Evolutionary conservation across 2,113 vertebrate species (phyloP).

Genomic region (Noturus placidus): DNA sequence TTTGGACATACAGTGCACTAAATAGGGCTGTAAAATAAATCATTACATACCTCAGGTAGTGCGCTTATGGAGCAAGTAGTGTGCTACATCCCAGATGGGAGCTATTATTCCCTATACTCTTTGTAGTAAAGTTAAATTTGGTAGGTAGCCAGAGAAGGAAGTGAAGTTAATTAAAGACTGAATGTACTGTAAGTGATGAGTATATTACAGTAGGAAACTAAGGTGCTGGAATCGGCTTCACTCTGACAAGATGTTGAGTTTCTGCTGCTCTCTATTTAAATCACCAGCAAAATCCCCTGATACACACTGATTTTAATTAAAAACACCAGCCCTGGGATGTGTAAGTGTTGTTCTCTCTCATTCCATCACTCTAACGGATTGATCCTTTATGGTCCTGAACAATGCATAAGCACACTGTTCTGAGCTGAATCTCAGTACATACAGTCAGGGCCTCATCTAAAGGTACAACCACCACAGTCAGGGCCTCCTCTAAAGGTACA

Average conservation of each 20-base stretch:
- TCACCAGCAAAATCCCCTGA: conserved; percentile 55
- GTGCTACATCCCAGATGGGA: not conserved
- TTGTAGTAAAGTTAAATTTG: not conserved
- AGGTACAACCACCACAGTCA: no score
- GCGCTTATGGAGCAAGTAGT: not conserved
- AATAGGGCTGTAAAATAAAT: not conserved
- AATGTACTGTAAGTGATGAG: not conserved
- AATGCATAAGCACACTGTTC: not conserved
- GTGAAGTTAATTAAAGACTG: conserved; percentile 3
- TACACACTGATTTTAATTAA: conserved; percentile 69
- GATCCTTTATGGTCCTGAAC: conserved; percentile 57
- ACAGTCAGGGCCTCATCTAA: not conserved
- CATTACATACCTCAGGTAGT: not conserved
- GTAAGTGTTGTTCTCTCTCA: conserved; percentile 29
- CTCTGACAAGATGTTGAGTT: not conserved
- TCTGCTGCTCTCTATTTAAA: conserved; percentile 7
- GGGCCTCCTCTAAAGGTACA: no score
- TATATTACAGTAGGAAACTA: not conserved
- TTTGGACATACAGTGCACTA: not conserved
- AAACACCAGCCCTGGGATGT: conserved; percentile 36
- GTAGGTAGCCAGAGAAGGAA: not conserved
- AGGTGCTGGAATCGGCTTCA: not conserved
- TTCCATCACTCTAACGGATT: conserved; percentile 61
- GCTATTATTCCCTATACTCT: not conserved
- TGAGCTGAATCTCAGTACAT: not conserved